phyloP scores from a whole-genome alignment of 2,888 invertebrate species.

The Ophonus ardosiacus region DNA sequence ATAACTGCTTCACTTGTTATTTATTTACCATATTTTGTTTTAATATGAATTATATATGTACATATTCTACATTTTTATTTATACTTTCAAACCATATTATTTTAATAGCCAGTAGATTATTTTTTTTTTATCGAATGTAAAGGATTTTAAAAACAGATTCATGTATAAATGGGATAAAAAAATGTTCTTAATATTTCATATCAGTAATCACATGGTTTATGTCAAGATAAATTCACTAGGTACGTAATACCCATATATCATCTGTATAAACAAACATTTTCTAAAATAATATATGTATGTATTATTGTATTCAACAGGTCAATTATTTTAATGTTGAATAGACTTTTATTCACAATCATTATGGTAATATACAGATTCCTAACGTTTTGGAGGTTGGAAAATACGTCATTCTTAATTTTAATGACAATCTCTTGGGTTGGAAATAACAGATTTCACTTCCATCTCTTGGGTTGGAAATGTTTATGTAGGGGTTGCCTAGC shows the following conservation, averaged over 20 bases:
- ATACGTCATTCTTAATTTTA: too few species aligned
- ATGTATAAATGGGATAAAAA: neutral
- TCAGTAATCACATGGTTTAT: neutral
- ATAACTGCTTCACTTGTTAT: neutral
- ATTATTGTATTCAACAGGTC: neutral
- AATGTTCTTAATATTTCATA: conserved; percentile 1
- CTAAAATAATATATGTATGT: neutral
- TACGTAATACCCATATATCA: neutral
- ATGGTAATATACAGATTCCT: too few species aligned
- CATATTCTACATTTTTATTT: neutral
- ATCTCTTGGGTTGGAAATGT: too few species aligned
- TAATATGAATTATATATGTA: neutral
- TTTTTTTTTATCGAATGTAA: neutral
- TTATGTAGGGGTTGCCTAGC: too few species aligned
- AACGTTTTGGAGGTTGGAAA: too few species aligned
- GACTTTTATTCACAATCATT: too few species aligned
- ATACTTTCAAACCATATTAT: neutral
- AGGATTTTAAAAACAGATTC: neutral
- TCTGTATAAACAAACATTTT: neutral
- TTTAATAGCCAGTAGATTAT: neutral
- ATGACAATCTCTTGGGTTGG: too few species aligned
- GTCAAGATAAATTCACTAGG: neutral
- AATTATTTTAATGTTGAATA: neutral
- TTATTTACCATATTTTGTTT: neutral
- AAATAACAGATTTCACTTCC: too few species aligned